Conservation (phyloP, 2,113 vertebrate species). For the Hemibagrus wyckioides region DNA sequence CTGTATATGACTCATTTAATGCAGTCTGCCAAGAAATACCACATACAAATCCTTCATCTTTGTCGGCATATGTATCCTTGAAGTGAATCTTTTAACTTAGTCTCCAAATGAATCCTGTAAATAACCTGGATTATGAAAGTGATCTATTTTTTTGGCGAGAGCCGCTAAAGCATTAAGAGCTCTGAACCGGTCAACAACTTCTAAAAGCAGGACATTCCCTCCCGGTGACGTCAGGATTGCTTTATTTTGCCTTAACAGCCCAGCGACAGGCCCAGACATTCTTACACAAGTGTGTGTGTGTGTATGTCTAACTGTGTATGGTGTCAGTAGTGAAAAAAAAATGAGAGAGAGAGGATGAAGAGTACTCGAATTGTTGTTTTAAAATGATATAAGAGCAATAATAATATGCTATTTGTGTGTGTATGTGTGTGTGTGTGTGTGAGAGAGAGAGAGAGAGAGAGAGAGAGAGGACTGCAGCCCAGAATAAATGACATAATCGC, state of each 20-base stretch:
- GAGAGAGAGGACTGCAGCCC: conserved; percentile 27
- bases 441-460: neutral
- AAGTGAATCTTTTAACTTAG: neutral
- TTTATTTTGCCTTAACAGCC: conserved; percentile 11
- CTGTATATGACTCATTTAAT: neutral
- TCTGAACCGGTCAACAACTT: conserved; percentile 21
- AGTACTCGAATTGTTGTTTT: neutral
- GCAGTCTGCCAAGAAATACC: neutral
- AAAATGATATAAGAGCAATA: neutral
- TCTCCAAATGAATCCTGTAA: neutral
- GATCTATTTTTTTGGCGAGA: neutral
- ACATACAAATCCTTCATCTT: neutral
- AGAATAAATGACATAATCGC: conserved; percentile 34
- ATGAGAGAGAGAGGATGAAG: neutral
- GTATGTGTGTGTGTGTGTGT: neutral
- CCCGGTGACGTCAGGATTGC: conserved; percentile 10
- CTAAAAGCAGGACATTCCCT: conserved; percentile 39
- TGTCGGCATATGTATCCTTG: neutral
- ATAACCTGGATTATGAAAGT: conserved; percentile 4
- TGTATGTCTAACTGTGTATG: neutral
- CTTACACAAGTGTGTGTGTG: neutral
- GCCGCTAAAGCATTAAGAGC: neutral
- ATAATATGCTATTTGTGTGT: neutral
- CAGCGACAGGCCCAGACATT: conserved; percentile 18
- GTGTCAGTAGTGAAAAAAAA: neutral